Base-by-base conservation (phyloP, 2,113 vertebrate genomes). In the Myocastor coypus region DNA sequence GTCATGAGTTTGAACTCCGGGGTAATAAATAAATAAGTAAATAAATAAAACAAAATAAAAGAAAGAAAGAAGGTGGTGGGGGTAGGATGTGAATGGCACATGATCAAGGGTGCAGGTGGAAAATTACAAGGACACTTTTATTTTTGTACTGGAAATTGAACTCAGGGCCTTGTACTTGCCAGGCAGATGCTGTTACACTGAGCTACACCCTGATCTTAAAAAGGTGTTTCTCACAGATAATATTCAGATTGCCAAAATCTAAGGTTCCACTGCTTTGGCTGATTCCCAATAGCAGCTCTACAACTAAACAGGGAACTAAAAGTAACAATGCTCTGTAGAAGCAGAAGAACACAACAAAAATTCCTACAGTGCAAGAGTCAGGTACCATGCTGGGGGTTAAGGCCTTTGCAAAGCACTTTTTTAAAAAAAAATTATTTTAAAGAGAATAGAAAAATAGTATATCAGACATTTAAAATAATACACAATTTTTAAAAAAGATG, bases 151-250 rank as follows among this genome's bases (percentile, higher is more conserved):
- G 24, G 61, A 22, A 63, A 63, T 63, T 26, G 22, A 61, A 61
- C 59, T 61, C 59, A 63, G 61, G 8, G 61, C 22, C 61, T 63
- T 63, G 61, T 24, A 63, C 59, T 63, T 63, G 61, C 61, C 24
- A 63, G 61, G 24, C 61, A 63, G 61, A 26, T 26, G 24, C 61
- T 63, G 61, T 63, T 22, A 22, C 10, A 8, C 61, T 63, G 24
- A 63, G 61, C 61, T 63, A 63, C 61, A 63, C 9, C 61, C 3
- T 63, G 22, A 26, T 42, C 40, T 50, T 19, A 14, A 37, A 34
- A 94, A 95, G 82, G 77, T 89, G 83, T 91, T 91, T 94, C 69
- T 86, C 83, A 96, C 86, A 92, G 61, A 95, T 61, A 89, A 92
- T 66, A 55, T 16, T 69, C 50, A 92, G 69, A 89, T 0, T 77